phyloP scores from a whole-genome alignment of 2,113 vertebrate species.

The Lanius ludovicianus region DNA sequence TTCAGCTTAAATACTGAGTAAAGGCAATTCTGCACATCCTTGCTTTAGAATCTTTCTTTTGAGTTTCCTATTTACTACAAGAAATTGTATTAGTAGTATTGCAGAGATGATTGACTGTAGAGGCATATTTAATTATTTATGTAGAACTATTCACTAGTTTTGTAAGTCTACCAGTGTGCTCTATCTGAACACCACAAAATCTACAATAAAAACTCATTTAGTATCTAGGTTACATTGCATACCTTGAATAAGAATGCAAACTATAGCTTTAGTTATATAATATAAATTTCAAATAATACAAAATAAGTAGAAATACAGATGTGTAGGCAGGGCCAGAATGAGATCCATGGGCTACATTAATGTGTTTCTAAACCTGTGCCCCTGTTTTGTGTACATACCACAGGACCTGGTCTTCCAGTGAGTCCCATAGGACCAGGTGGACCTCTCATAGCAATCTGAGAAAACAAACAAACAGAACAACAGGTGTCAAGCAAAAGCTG shows the following conservation, averaged over 20 bases:
- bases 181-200: background rate
- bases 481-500: background rate
- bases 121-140: background rate
- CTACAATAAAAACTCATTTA: background rate
- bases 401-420: slow-evolving; percentile 95
- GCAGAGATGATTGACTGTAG: background rate
- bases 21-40: background rate
- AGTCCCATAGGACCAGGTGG: slow-evolving; percentile 95
- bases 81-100: background rate
- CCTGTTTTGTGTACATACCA: slow-evolving; percentile 81
- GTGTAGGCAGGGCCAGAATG: background rate
- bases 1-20: background rate
- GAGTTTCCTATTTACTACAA: background rate
- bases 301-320: background rate
- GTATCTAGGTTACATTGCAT: background rate
- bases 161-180: background rate
- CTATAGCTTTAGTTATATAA: background rate
- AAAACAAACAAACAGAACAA: background rate
- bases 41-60: background rate
- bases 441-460: slow-evolving; percentile 94
- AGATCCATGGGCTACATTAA: background rate
- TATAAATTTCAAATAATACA: background rate
- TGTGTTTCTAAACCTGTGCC: background rate
- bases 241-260: background rate
- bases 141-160: background rate